A percentile compares a stretch with the other conserved stretches of the same genome.
These are phyloP conservation scores for Drosophila elegans DNA, from an alignment of 1,140 invertebrate genomes.

Conservation along the genomic window DNA sequence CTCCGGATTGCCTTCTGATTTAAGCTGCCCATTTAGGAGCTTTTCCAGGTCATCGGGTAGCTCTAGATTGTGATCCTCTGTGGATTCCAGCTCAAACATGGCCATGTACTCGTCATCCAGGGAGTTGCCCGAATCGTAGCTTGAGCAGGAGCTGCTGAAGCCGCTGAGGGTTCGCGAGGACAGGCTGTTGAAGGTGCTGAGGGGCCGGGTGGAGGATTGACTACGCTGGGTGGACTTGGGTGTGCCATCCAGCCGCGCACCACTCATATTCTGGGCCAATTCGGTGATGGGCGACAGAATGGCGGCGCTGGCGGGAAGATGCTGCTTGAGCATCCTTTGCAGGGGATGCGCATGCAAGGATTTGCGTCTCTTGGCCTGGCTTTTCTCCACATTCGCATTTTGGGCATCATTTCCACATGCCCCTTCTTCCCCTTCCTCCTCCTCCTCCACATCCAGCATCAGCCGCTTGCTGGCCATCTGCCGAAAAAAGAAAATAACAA, in stretches of 20 bases:
- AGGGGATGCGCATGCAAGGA: slow-evolving; percentile 27
- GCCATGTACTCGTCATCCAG: slow-evolving; percentile 89
- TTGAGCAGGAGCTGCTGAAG: slow-evolving; percentile 85
- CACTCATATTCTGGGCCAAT: slow-evolving; percentile 50
- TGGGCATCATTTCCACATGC: neutral
- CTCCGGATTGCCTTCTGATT: slow-evolving; percentile 30
- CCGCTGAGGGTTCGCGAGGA: slow-evolving; percentile 71
- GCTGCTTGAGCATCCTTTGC: slow-evolving; percentile 59
- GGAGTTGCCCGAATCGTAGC: slow-evolving; percentile 85
- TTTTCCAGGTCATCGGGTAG: slow-evolving; percentile 80
- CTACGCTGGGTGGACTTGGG: slow-evolving; percentile 55
- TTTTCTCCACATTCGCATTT: neutral
- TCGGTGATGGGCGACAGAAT: slow-evolving; percentile 67
- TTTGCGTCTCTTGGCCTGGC: slow-evolving; percentile 37
- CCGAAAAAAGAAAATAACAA: slow-evolving; percentile 17
- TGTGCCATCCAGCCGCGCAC: slow-evolving; percentile 45
- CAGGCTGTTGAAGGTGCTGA: slow-evolving; percentile 75
- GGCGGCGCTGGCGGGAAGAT: slow-evolving; percentile 15
- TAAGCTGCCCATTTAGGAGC: slow-evolving; percentile 65
- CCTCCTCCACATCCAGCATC: slow-evolving; percentile 30
- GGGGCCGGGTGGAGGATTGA: neutral
- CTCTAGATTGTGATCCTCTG: slow-evolving; percentile 26
- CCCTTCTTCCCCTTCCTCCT: neutral
- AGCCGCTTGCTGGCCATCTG: slow-evolving; percentile 50
- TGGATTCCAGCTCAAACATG: slow-evolving; percentile 86